These are phyloP conservation scores for Caenorhabditis tropicalis DNA, from an alignment of 1,140 invertebrate genomes.

Conservation along the genomic window DNA sequence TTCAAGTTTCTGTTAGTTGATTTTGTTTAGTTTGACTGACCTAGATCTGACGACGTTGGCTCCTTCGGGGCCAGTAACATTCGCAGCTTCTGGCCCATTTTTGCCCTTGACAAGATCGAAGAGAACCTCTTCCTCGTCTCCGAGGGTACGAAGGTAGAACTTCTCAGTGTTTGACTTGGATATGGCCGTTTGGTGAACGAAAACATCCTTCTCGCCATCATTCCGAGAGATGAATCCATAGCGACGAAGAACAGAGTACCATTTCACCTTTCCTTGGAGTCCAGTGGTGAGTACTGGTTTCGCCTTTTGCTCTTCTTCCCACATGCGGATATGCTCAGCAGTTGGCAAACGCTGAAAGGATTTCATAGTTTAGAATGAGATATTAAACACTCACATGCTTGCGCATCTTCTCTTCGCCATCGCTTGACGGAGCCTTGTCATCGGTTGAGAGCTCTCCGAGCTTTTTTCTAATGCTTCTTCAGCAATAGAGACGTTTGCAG, in stretches of 20 bases:
- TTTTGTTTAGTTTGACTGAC: background rate
- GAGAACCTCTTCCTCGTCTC: constrained; percentile 47
- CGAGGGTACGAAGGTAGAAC: constrained; percentile 44
- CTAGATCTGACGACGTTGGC: constrained; percentile 33
- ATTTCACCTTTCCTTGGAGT: constrained; percentile 41
- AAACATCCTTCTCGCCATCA: constrained; percentile 40
- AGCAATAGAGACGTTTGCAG: background rate
- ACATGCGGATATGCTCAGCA: background rate
- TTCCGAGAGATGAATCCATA: constrained; percentile 49
- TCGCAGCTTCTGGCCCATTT: constrained; percentile 54
- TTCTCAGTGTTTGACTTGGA: constrained; percentile 43
- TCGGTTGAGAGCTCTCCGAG: background rate
- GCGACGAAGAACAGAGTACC: constrained; percentile 47
- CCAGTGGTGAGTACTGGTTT: constrained; percentile 2
- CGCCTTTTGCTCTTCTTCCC: constrained; percentile 28
- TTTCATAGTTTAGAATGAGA: background rate
- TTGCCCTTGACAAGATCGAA: constrained; percentile 52
- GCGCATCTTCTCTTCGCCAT: background rate
- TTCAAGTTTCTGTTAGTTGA: no score
- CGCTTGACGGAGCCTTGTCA: background rate
- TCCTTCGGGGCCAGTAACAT: constrained; percentile 54
- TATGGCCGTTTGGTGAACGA: constrained; percentile 51
- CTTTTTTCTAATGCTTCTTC: background rate
- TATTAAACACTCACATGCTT: background rate
- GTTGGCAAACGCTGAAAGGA: background rate